Base-by-base conservation (phyloP, 2,113 vertebrate species). In the zebrafish (Danio rerio) region DNA sequence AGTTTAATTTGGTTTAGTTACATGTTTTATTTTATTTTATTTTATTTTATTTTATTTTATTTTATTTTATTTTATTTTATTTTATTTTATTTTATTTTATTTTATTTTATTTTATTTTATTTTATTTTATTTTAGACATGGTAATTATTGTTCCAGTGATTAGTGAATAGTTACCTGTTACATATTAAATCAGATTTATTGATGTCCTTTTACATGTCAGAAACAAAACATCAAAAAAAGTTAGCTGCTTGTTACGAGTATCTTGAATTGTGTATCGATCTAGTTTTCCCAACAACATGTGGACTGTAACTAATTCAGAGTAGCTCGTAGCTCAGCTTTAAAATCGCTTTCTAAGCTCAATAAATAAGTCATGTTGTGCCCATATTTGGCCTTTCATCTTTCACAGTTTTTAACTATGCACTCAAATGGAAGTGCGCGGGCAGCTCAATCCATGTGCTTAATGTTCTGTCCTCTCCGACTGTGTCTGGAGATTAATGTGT, bases 401-500 rank as follows among this genome's bases (percentile, higher is more conserved):
- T 18, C 0, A 47, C 18, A 6, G 9, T 42, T 68, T 80, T 78
- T 76, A 76, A 61, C 42, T 61, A 76, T 49, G 40, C 42, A 13
- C 43, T 76, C 9, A 50, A 31, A 74, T 71, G 3, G 18, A 71
- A 52, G 12, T 43, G 52, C n/a, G 9, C 0, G 12, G 53, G 15
- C 56, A 43, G 56, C 72, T 58, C 10, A 45, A 45, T 74, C 53
- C 72, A 77, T 63, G 56, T 77, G 74, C 20, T 77, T 77, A 62
- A 77, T 77, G 74, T 31, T 52, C 68, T 71, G 47, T 71, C 47
- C 68, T 71, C 68, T 62, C 43, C 47, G n/a, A 47, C 53, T 9
- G 56, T 76, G 56, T 62, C 43, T 62, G 58, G 50, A 77, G 74
- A 77, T 62, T 50, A 63, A 77, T 77, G 74, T 62, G 43, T 31